phyloP scores from a whole-genome alignment of 2,888 invertebrate genomes.

The Lacanobia oleracea region DNA sequence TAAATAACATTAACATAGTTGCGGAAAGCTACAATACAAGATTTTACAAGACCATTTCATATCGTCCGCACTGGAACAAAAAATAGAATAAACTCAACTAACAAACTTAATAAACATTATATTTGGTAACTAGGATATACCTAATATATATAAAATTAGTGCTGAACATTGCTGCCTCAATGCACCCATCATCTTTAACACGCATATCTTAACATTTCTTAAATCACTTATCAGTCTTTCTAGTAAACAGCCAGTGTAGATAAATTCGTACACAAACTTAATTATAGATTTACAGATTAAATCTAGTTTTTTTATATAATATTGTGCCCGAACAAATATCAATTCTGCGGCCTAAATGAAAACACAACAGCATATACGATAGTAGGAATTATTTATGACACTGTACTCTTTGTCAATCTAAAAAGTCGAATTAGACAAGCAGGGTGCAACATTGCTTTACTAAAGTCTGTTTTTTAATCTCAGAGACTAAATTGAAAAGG shows the following conservation, averaged over 20 bases:
- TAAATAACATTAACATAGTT: conserved; percentile 31
- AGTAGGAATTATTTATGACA: conserved; percentile 3
- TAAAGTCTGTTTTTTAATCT: too few relatives aligned
- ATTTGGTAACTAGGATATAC: conserved; percentile 60
- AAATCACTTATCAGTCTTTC: conserved; percentile 68
- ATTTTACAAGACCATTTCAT: conserved; percentile 30
- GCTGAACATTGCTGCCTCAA: conserved; percentile 33
- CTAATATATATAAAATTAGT: conserved; percentile 40
- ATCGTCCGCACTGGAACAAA: conserved; percentile 25
- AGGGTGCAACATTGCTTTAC: too few relatives aligned
- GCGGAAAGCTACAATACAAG: conserved; percentile 33
- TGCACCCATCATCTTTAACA: conserved; percentile 43
- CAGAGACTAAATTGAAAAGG: too few relatives aligned
- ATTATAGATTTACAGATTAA: conserved; percentile 41
- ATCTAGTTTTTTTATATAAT: conserved; percentile 27
- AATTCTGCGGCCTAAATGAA: conserved; percentile 35
- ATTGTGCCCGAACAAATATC: conserved; percentile 42
- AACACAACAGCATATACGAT: conserved; percentile 8
- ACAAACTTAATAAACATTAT: conserved; percentile 51
- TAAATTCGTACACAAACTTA: conserved; percentile 63
- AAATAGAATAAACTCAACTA: conserved; percentile 54
- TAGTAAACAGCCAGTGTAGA: conserved; percentile 62
- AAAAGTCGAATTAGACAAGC: too few relatives aligned
- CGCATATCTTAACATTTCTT: conserved; percentile 57
- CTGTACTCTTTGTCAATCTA: too few relatives aligned